Base-by-base conservation (phyloP, 2,888 invertebrate genomes). In the Caenorhabditis angaria region DNA sequence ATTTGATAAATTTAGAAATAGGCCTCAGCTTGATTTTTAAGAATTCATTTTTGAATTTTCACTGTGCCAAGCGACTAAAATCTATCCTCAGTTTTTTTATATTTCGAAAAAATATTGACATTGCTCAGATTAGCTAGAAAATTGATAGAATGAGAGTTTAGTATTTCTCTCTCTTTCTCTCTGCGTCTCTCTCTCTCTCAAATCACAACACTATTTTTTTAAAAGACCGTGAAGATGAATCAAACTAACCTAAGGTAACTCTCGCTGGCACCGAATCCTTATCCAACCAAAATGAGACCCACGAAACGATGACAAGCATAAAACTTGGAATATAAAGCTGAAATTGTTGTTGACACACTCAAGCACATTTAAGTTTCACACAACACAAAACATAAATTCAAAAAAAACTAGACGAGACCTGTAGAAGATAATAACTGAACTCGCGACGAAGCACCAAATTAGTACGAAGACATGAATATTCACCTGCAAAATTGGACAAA, bases 341-440 rank as follows among this genome's bases (percentile, higher is more conserved):
- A 65, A 74, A 66, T 95, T 89, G 95, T 90, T 95, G 95, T 95
- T 91, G 80, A 78, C 10, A 41, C 41, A 91, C 95, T 95, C 64
- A 97, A 96, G 88, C 96, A 94, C 92, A 97, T 97, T 90, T 96
- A 96, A 91, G 89, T 97, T 95, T 88, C 97, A 92, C 91, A 96
- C 96, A 12, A 92, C 96, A 97, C 90, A 94, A 94, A 92, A 96
- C 96, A 18, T 51, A 56, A 32, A 57, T 24, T n/a, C 20, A 56
- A 20, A 24, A 12, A 65, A 29, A 57, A 28, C 6, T 18, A n/a
- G 35, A 20, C 59, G 55, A 64, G 27, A 75, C 75, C 71, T 77
- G 77, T 28, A 73, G 65, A 18, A 73, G 57, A 55, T 77, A 77
- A 55, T 73, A 86, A 68, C 76, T 94, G 92, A 97, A 97, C 91